Evolutionary conservation across 2,797 vertebrate species (phyloP).

Genomic region (Crypturellus tataupa): DNA sequence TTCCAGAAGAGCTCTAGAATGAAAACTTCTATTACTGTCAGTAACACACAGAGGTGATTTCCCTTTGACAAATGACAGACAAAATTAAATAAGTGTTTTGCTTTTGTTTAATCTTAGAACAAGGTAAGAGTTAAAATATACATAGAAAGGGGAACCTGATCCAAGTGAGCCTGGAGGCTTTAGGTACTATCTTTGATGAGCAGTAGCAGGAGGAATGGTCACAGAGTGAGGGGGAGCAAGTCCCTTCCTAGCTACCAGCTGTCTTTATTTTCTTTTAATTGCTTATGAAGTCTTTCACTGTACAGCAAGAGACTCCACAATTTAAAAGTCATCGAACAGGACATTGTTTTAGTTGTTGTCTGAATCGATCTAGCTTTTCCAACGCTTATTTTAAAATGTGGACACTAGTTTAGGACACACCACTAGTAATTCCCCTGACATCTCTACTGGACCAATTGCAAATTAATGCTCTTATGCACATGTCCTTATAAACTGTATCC

Average conservation of each 20-base stretch:
- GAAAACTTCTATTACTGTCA: background rate
- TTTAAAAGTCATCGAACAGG: background rate
- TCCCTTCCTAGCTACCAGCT: background rate
- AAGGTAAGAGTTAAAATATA: background rate
- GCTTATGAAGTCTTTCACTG: background rate
- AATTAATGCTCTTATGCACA: slow-evolving; percentile 17
- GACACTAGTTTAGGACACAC: background rate
- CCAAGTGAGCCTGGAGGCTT: background rate
- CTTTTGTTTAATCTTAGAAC: background rate
- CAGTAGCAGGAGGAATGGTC: background rate
- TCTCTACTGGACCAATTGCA: background rate
- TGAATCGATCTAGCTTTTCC: background rate
- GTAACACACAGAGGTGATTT: background rate
- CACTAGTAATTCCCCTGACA: background rate
- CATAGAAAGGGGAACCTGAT: background rate
- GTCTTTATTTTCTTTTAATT: background rate
- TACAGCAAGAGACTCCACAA: background rate
- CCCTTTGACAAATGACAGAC: background rate
- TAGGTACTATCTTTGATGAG: background rate
- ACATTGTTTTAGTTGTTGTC: background rate
- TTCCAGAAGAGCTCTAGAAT: background rate
- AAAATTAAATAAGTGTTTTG: background rate
- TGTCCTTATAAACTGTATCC: slow-evolving; percentile 16
- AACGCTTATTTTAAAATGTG: background rate
- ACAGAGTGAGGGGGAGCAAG: background rate